Base-by-base conservation (phyloP, 2,888 invertebrate genomes). In the Brachynemurus nebulosus region DNA sequence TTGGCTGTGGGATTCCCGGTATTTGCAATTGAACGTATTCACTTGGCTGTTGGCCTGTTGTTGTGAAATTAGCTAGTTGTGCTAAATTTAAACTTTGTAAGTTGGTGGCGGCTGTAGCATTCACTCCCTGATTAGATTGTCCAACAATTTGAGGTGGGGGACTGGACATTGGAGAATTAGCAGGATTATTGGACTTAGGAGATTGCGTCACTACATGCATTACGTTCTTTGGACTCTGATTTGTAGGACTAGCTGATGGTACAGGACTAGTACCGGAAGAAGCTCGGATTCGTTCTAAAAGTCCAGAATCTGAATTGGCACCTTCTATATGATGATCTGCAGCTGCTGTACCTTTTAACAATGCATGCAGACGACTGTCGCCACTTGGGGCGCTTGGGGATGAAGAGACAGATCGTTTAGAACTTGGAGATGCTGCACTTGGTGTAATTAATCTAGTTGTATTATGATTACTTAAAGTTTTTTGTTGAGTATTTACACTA, bases 1-100 rank as follows among this genome's bases (percentile, higher is more conserved):
- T 86, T 4, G 88, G 86, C 52, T 86, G 86, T n/a, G 86, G 75
- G 45, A 89, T 74, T 33, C 86, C 86, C 9, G 86, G 84, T 55
- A 89, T 78, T 59, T 88, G 88, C 42, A 73, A 75, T 67, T 84
- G 82, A 43, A 84, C 81, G 62, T 84, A 85, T 61, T 42, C 42
- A n/a, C 25, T 44, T 38, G 37, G 40, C 3, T 85, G 85, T n/a
- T n/a, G n/a, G n/a, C n/a, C n/a, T 40, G 86, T 65, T 20, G 82
- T 82, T 48, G 83, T 78, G 44, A 84, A 62, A 54, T 67, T 76
- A 53, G 76, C 76, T 48, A 78, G 62, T 57, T 74, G 75, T 42
- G 83, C 75, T 53, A 85, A 68, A 62, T 84, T 84, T 52, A 86
- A 71, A 53, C 83, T 80, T 68, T 84, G 77, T 45, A 77, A 64